phyloP scores from a whole-genome alignment of 2,113 vertebrate species.

The Carassius carassius region DNA sequence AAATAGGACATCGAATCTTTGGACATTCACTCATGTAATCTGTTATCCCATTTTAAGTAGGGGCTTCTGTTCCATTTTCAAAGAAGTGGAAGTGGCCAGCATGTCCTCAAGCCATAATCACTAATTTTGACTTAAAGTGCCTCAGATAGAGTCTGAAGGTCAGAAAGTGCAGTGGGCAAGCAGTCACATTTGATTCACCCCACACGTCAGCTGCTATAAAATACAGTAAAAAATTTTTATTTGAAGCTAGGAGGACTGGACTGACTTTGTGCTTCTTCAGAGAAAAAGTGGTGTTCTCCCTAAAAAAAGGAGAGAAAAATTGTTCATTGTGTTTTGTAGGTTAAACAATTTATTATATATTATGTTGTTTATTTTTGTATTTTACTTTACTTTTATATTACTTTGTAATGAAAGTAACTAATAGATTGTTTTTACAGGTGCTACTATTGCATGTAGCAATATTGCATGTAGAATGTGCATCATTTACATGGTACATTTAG shows the following conservation, averaged over 20 bases:
- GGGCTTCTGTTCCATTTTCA: neutral
- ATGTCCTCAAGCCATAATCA: conserved; percentile 1
- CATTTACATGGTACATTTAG: too few relatives aligned
- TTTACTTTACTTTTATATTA: neutral
- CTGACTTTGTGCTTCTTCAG: neutral
- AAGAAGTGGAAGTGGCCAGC: neutral
- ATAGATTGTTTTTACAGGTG: neutral
- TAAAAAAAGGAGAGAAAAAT: too few relatives aligned
- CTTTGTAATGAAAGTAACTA: too few relatives aligned
- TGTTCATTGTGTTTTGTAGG: neutral
- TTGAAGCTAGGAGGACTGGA: neutral
- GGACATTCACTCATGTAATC: neutral
- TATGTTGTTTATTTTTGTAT: neutral
- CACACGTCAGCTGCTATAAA: neutral
- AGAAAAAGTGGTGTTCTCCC: neutral
- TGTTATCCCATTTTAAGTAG: neutral
- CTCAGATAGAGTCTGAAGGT: neutral
- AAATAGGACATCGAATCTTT: too few relatives aligned
- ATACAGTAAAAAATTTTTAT: neutral
- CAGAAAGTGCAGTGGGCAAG: neutral
- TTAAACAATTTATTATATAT: neutral
- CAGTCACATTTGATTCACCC: neutral
- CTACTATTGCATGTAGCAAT: neutral
- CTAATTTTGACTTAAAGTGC: neutral
- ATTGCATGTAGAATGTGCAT: too few relatives aligned